Evolutionary conservation across 2,797 vertebrate genomes (phyloP).

Genomic region (Eulemur rubriventer): DNA sequence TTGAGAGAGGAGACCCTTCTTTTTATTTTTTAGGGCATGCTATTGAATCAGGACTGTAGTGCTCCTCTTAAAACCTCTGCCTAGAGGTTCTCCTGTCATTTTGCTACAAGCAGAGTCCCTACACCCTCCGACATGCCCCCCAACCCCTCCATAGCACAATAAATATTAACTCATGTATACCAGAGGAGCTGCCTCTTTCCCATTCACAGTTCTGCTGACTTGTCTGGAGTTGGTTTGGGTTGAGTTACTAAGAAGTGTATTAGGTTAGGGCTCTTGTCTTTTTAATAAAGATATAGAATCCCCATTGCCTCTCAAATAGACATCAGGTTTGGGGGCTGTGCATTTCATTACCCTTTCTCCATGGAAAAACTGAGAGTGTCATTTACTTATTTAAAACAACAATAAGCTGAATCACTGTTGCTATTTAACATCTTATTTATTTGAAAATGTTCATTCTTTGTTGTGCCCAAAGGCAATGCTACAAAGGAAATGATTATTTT

Average conservation of each 20-base stretch:
- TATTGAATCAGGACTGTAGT: not conserved
- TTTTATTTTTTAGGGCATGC: not conserved
- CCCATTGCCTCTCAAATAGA: not conserved
- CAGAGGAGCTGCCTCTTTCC: not conserved
- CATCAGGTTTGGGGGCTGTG: not conserved
- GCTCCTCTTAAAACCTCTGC: not conserved
- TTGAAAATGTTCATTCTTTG: slow-evolving; percentile 49
- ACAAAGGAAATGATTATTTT: slow-evolving; percentile 47
- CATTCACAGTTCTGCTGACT: not conserved
- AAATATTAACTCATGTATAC: not conserved
- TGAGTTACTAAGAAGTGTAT: not conserved
- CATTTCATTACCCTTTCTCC: slow-evolving; percentile 7
- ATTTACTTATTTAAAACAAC: slow-evolving; percentile 30
- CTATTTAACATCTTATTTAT: slow-evolving; percentile 35
- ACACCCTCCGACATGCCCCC: no score
- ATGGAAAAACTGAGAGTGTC: not conserved
- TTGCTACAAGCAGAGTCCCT: not conserved
- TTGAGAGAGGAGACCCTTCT: not conserved
- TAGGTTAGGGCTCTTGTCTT: not conserved
- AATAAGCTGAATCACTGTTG: slow-evolving; percentile 16
- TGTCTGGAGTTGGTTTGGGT: not conserved
- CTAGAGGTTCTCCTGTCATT: not conserved
- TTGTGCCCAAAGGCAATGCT: slow-evolving; percentile 22
- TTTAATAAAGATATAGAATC: not conserved
- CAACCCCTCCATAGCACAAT: not conserved